phyloP scores from a whole-genome alignment of 2,113 vertebrate species.

The Oryzias woworae region DNA sequence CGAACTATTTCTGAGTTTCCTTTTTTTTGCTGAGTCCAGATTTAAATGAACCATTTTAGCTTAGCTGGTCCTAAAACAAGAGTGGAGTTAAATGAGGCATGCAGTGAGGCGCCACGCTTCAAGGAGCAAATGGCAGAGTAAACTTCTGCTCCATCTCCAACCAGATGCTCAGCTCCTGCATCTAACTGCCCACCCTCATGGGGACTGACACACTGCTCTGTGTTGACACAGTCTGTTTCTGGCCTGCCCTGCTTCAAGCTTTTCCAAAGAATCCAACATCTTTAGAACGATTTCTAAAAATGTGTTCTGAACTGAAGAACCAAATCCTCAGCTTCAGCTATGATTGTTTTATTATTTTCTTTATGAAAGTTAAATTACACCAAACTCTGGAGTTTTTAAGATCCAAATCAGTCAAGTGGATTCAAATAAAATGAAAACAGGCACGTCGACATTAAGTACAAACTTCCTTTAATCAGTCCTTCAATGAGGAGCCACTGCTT shows the following conservation, averaged over 20 bases:
- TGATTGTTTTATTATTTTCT: constrained; percentile 9
- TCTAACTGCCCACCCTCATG: constrained; percentile 38
- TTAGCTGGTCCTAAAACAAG: constrained; percentile 32
- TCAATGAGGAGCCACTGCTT: constrained; percentile 8
- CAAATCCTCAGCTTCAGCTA: constrained; percentile 1
- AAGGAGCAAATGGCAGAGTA: constrained; percentile 46
- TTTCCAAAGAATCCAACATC: constrained; percentile 30
- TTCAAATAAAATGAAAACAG: constrained; percentile 34
- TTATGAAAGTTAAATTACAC: constrained; percentile 5
- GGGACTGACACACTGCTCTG: constrained; percentile 14
- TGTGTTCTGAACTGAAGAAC: constrained; percentile 3
- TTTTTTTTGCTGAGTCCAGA: constrained; percentile 2
- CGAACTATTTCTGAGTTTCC: constrained; percentile 9
- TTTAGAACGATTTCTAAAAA: background rate
- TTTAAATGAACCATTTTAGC: constrained; percentile 32
- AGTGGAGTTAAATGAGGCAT: constrained; percentile 45
- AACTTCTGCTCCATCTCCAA: constrained; percentile 47
- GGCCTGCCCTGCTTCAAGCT: constrained; percentile 31
- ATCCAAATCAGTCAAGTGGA: background rate
- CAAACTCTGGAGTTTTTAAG: constrained; percentile 1
- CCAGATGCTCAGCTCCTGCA: constrained; percentile 59
- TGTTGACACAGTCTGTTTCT: constrained; percentile 54
- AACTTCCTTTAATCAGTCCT: constrained; percentile 8
- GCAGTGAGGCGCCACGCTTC: constrained; percentile 32
- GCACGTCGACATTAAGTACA: constrained; percentile 23